Base-by-base conservation (phyloP, 2,888 invertebrate genomes). In the Penaeus monodon region DNA sequence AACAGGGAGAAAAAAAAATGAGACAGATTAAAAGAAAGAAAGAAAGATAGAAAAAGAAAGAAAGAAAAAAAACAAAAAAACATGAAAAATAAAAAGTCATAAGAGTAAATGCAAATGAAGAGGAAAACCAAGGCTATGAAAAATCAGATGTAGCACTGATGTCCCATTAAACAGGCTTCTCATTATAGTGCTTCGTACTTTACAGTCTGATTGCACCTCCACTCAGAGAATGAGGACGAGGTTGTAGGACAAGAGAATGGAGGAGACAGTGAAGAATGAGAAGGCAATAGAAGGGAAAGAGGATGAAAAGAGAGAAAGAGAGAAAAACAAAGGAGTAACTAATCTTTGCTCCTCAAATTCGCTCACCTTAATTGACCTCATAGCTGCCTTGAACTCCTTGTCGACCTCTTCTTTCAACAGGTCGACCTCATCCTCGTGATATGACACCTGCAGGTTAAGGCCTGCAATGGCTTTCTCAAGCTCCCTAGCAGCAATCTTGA, bases 401-500 rank as follows among this genome's bases (percentile, higher is more conserved):
- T 97, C 95, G 2, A 98, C 97, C 92, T 98, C 97, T 91, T 97
- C 97, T 84, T 94, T 95, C 91, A 95, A 94, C 38, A 97, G 94
- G 68, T 99, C 98, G 0, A 98, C 94, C 93, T 99, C 99, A 92
- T 99, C 99, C 0, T 97, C 96, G 91, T 97, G 96, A 91, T 97
- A 95, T 0, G 99, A 98, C 24, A 99, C 96, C 90, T 96, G 95
- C 77, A 99, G 92, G 92, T 99, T 90, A 14, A 91, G 86, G 0
- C 94, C 95, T 38, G 99, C 99, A 90, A 99, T 97, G 0, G 98
- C 97, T 92, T 99, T 99, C 92, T 99, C 99, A 91, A 99, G 93
- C 92, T 99, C 98, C 92, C 99, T 99, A 7, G 98, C 99, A 4
- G 99, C 97, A 89, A 99, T 97, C 94, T 99, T 99, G 7, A 99